phyloP scores from a whole-genome alignment of 1,140 invertebrate genomes.

The Eufriesea mexicana region DNA sequence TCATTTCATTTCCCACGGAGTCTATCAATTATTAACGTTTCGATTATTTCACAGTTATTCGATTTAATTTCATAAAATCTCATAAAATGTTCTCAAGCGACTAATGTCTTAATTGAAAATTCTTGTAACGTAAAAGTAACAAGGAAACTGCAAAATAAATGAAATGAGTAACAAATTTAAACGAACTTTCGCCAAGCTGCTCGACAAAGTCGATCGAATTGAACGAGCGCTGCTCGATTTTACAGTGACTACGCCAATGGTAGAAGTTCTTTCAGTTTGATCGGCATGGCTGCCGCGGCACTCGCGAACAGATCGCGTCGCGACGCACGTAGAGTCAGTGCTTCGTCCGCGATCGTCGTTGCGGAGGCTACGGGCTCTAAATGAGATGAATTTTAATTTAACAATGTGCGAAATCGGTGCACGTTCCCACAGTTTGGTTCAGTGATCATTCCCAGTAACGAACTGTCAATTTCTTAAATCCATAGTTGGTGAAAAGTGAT shows the following conservation, averaged over 20 bases:
- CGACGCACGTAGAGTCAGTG: slow-evolving; percentile 37
- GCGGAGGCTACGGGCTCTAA: background rate
- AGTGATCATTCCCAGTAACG: background rate
- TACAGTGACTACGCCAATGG: slow-evolving; percentile 24
- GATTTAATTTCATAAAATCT: background rate
- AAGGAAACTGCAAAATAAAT: too few species aligned
- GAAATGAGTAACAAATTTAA: background rate
- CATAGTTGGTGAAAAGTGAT: background rate
- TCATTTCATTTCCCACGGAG: background rate
- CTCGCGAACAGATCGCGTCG: slow-evolving; percentile 34
- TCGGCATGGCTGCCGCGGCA: slow-evolving; percentile 42
- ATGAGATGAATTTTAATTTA: background rate
- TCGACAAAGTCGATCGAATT: background rate
- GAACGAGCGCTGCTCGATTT: background rate
- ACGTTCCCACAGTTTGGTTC: background rate
- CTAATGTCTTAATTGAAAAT: background rate
- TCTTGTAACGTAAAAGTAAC: background rate
- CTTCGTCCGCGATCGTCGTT: slow-evolving; percentile 16
- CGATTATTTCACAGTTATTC: background rate
- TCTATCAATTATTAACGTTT: background rate
- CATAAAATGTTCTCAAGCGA: background rate
- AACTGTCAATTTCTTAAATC: background rate
- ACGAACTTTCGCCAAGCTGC: background rate
- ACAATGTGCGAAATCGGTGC: background rate
- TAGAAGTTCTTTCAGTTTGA: slow-evolving; percentile 30